Base-by-base conservation (phyloP, 2,113 vertebrate genomes). In the Cryptomyrus ogoouensis region DNA sequence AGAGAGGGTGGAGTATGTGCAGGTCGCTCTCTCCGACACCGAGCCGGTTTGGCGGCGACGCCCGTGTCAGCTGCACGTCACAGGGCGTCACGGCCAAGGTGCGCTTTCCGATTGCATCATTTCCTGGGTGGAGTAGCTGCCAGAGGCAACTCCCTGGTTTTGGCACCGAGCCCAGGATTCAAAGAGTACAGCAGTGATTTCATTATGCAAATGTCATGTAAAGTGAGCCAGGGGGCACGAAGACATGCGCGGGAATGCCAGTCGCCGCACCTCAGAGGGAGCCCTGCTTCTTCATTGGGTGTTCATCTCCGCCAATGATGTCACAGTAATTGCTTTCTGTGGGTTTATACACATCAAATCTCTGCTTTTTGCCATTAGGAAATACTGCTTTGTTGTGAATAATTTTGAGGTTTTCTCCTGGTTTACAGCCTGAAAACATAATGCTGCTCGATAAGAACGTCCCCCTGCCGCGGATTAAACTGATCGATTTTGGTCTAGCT, bases 401-500 rank as follows among this genome's bases (percentile, higher is more conserved):
- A 77, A 77, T 39, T 77, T 39, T 35, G 27, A n/a, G n/a, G 5
- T 90, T 90, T 90, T 70, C 93, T 89, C 90, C 91, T n/a, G 92
- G 24, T 90, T 94, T 94, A 90, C 92, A 99, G 98, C 98, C 98
- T 95, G 98, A 99, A 95, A 99, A 99, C 89, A 98, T 99, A 92
- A 99, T 99, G 98, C 96, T 99, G 93, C 95, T 99, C 92, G 97
- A 99, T 94, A 98, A 97, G 92, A 96, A 96, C 47, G 94, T 96
- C 74, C 93, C 95, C 88, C 91, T 97, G 86, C 98, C 98, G 0
- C 97, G 97, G 89, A 99, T 99, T 92, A 99, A 99, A 91, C 91
- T 99, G 92, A 99, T 99, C 91, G 98, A 99, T 92, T 99, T 99
- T 31, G 98, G 98, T 86, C 95, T 99, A 91, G 98, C 98, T 66